These are phyloP conservation scores for Pseudolycoriella hygida DNA, from an alignment of 2,888 invertebrate species.

Conservation along the genomic window DNA sequence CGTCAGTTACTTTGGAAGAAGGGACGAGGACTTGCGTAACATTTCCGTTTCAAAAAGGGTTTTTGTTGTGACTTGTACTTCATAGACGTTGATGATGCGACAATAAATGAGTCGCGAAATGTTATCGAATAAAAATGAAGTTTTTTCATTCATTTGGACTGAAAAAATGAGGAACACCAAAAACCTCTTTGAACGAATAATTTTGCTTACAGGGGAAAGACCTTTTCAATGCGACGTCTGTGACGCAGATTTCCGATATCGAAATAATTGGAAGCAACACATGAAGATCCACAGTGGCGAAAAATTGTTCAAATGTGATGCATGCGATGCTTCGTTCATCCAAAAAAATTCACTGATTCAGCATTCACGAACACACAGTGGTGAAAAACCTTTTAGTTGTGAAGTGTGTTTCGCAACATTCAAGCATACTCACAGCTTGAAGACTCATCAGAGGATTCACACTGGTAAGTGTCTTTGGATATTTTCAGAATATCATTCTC, in stretches of 20 bases:
- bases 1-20: too few species aligned
- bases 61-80: too few species aligned
- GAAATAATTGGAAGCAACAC: constrained; percentile 67
- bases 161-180: too few species aligned
- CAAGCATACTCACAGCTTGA: constrained; percentile 70
- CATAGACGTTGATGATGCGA: too few species aligned
- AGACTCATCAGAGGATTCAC: constrained; percentile 78
- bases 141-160: too few species aligned
- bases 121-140: too few species aligned
- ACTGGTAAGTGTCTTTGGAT: constrained; percentile 45
- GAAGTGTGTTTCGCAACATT: constrained; percentile 80
- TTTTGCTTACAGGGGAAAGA: too few species aligned
- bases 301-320: constrained; percentile 76
- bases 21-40: too few species aligned
- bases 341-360: constrained; percentile 78
- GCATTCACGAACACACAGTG: constrained; percentile 75
- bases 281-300: constrained; percentile 66
- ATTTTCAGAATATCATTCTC: too few species aligned
- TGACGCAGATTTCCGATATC: constrained; percentile 67
- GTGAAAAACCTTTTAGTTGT: constrained; percentile 74
- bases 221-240: constrained; percentile 81
- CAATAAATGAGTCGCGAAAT: too few species aligned
- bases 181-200: too few species aligned
- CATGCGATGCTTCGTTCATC: constrained; percentile 81
- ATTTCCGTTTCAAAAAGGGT: too few species aligned